Base-by-base conservation (phyloP, 2,113 vertebrate genomes). In the Cottus gobio region DNA sequence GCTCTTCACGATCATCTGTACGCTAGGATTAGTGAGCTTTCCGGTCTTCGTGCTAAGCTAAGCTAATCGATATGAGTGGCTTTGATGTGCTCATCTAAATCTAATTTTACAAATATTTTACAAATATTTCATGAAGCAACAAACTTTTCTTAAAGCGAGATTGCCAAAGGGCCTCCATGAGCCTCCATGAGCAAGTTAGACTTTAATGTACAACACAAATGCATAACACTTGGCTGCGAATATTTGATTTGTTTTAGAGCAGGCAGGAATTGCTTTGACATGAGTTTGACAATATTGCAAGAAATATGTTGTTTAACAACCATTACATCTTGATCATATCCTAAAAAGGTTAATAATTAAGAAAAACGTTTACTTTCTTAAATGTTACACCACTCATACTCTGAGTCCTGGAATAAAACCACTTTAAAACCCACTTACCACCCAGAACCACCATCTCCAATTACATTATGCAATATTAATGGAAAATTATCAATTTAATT, bases 371-470 rank as follows among this genome's bases (percentile, higher is more conserved):
- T 24, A 26, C 16, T 71, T 24, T n/a, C 20, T 0, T 13, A 30
- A 15, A 62, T 57, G 22, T 62, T n/a, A 34, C 18, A 22, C 2
- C 10, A 52, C 28, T 72, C 26, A 52, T n/a, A 58, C 60, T 34
- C 30, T 7, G 1, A 68, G 50, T 73, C 57, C 48, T 68, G 36
- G 75, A 74, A 75, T 20, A 85, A 85, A 83, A 75, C 34, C 60
- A 79, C 77, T 77, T 89, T 67, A 65, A 83, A 82, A 22, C 46
- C 46, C 28, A 75, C 71, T 85, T 88, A 80, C 52, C 15, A 74
- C 65, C 66, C 52, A 71, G 36, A 2, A 46, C 68, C 71, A 34
- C 48, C 70, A 87, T 86, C 72, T 79, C 71, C n/a, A 28, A 22
- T 80, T 42, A 69, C 39, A 71, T 77, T 74, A 82, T 48, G 26